Base-by-base conservation (phyloP, 2,113 vertebrate genomes). In the Spizaetus ornatus region DNA sequence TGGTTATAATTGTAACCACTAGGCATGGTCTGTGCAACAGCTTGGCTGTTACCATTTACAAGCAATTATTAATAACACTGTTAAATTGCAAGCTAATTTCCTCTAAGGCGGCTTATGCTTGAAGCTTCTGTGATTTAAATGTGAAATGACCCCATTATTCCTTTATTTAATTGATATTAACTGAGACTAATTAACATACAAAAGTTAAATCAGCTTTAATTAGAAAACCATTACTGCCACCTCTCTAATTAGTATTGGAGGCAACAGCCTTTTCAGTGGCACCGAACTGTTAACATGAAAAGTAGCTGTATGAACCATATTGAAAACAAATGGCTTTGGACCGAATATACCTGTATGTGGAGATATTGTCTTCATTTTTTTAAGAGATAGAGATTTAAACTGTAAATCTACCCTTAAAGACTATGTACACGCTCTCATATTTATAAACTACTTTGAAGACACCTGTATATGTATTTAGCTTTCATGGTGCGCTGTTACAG, bases 101-200 rank as follows among this genome's bases (percentile, higher is more conserved):
- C 82, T 88, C 86, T 62, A 93, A 91, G 82, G 71, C 16, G 2
- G 70, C 16, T 94, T 93, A 80, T 63, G 94, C 83, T 93, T 87
- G 84, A 95, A 94, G 84, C 47, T 85, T 93, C 91, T 95, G 87
- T 95, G 78, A 95, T 95, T 97, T 93, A 95, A 94, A 87, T 43
- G 82, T 73, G 66, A 85, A 97, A 95, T 67, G 71, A 94, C 77
- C 59, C 79, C 42, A 70, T 95, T 91, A 89, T 85, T 91, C 32
- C 31, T 94, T 74, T 86, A 71, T 82, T 95, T 92, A 87, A 92
- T 80, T 94, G 74, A 88, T 95, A 85, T 50, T 90, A 93, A 90
- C 43, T 85, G 70, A 82, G 78, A 92, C 47, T 95, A 93, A 88
- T 95, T 91, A 96, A 52, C 79, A 63, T 63, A 88, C n/a, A 93